These are phyloP conservation scores for Cheumatopsyche charites DNA, from an alignment of 1,140 invertebrate genomes.

Conservation along the genomic window DNA sequence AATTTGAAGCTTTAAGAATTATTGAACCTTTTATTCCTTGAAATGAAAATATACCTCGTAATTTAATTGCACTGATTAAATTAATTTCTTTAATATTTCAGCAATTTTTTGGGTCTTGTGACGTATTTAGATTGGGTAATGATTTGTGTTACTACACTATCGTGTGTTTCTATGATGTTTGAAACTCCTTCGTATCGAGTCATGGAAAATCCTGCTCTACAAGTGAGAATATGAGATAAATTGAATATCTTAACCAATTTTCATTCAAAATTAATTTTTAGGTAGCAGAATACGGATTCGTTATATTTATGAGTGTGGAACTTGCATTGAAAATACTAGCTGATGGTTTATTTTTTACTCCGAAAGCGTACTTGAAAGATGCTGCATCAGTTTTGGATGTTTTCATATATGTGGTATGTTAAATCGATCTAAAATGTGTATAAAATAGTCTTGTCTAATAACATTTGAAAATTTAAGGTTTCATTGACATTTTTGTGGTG, in stretches of 20 bases:
- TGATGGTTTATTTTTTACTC: constrained; percentile 98
- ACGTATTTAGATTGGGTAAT: constrained; percentile 99
- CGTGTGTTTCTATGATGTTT: constrained; percentile 99
- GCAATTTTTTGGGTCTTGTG: constrained; percentile 95
- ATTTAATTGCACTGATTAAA: no score
- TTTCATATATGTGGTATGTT: constrained; percentile 93
- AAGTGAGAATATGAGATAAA: constrained; percentile 50
- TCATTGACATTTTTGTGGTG: constrained; percentile 93
- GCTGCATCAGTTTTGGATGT: constrained; percentile 95
- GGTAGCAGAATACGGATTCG: constrained; percentile 98
- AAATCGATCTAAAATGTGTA: no score
- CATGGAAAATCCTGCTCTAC: constrained; percentile 81
- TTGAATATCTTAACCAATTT: background rate
- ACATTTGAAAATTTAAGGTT: no score
- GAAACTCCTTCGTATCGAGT: constrained; percentile 91
- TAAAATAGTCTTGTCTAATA: no score
- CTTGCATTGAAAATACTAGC: constrained; percentile 94
- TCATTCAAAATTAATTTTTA: constrained; percentile 56
- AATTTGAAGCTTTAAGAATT: no score
- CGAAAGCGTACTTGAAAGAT: constrained; percentile 97
- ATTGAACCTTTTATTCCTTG: no score
- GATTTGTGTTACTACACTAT: constrained; percentile 97
- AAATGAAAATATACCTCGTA: no score
- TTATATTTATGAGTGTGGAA: constrained; percentile 98
- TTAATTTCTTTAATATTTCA: constrained; percentile 55